Conservation (phyloP, 2,113 vertebrate genomes). For the Tenrec ecaudatus region DNA sequence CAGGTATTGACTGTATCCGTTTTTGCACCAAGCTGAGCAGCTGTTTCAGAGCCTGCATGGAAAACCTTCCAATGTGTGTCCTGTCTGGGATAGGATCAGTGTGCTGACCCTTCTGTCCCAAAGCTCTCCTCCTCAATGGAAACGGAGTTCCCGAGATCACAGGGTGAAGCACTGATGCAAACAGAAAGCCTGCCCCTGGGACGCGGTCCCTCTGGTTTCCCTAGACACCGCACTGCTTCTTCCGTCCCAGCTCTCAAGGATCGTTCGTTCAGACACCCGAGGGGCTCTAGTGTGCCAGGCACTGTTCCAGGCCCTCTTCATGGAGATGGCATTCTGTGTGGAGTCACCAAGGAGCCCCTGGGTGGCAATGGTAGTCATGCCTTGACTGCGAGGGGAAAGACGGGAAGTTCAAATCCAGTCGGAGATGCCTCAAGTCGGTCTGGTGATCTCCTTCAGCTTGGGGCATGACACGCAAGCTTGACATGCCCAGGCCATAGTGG, state of each 20-base stretch:
- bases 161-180: not conserved
- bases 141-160: not conserved
- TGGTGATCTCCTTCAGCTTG: not conserved
- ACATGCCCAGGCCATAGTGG: not conserved
- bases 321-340: not conserved
- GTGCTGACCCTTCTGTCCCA: not conserved
- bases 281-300: not conserved
- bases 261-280: not conserved
- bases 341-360: not conserved
- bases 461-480: not conserved
- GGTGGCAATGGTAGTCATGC: not conserved
- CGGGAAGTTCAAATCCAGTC: not conserved
- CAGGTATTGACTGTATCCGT: not conserved
- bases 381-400: not conserved
- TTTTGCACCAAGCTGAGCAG: not conserved
- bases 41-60: not conserved
- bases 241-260: not conserved
- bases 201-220: not conserved
- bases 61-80: not conserved
- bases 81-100: not conserved
- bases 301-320: not conserved
- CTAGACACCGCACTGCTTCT: not conserved
- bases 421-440: not conserved
- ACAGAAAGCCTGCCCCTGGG: rapidly evolving
- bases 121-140: not conserved